A percentile compares a stretch with the other conserved stretches of the same genome.
Evolutionary conservation across 2,888 invertebrate genomes (phyloP).

Genomic region (Lasioglossum oenotherae): DNA sequence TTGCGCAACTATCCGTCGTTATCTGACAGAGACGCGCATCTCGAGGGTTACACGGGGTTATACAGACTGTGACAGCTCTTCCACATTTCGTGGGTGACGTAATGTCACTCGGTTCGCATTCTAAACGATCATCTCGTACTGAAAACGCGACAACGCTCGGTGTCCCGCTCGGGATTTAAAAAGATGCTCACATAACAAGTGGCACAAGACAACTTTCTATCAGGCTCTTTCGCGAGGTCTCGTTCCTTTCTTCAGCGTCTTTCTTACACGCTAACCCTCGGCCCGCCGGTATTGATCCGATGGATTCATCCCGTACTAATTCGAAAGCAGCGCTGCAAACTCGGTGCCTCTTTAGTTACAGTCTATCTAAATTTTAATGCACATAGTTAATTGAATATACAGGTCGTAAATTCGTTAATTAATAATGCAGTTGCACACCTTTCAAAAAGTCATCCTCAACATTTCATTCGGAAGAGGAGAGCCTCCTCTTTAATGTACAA

Average conservation of each 20-base stretch:
- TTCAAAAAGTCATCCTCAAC: too few species aligned
- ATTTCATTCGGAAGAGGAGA: too few species aligned
- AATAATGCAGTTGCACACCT: too few species aligned
- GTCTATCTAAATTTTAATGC: not conserved
- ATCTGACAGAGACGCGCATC: not conserved
- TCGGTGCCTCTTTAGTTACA: not conserved
- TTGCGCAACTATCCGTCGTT: not conserved
- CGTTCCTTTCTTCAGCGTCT: not conserved
- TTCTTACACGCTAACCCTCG: not conserved
- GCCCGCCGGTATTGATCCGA: not conserved
- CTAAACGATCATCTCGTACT: not conserved
- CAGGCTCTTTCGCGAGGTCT: not conserved
- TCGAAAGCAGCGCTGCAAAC: not conserved
- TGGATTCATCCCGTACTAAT: not conserved
- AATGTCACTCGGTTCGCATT: slow-evolving; percentile 13
- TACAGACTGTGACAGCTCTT: not conserved
- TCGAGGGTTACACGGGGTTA: not conserved
- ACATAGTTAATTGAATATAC: too few species aligned
- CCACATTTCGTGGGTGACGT: not conserved
- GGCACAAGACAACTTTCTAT: slow-evolving; percentile 69
- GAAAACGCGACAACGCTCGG: slow-evolving; percentile 21
- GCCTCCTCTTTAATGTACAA: too few species aligned
- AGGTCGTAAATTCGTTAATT: too few species aligned
- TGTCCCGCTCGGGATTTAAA: slow-evolving; percentile 42
- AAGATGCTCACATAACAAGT: slow-evolving; percentile 62